These are phyloP conservation scores for Smutsia temminckii DNA, from an alignment of 2,797 vertebrate genomes.

Conservation along the genomic window DNA sequence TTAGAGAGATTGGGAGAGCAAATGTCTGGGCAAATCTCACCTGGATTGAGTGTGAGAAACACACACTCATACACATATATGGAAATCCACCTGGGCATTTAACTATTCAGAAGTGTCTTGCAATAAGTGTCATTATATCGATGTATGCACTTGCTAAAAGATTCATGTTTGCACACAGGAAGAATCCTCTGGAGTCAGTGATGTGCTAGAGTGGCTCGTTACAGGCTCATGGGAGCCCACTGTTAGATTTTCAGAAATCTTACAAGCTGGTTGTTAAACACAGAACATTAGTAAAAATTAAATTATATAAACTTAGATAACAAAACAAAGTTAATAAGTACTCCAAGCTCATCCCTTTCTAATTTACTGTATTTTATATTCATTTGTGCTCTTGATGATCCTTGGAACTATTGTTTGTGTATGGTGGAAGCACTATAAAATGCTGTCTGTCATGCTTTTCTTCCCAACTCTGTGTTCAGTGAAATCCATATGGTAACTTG, in stretches of 20 bases:
- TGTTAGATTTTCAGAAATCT: neutral
- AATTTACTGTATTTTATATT: neutral
- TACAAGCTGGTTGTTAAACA: slow-evolving; percentile 10
- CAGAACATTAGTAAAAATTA: neutral
- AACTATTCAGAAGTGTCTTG: neutral
- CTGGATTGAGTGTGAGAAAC: neutral
- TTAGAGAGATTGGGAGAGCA: neutral
- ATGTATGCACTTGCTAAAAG: neutral
- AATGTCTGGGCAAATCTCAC: neutral
- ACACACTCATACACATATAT: neutral
- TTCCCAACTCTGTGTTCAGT: neutral
- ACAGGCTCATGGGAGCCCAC: neutral
- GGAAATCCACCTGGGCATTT: neutral
- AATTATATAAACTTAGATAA: neutral
- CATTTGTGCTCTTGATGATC: neutral
- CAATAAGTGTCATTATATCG: neutral
- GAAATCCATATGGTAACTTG: neutral
- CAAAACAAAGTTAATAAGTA: neutral
- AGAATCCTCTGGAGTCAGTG: neutral
- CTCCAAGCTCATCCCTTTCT: neutral
- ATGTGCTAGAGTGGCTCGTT: neutral
- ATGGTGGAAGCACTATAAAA: neutral
- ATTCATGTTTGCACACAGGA: neutral
- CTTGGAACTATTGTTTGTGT: neutral
- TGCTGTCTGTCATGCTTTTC: neutral